A percentile compares a stretch with the other conserved stretches of the same genome.
Conservation (phyloP, 2,797 vertebrate genomes). For the Sebastes aleutianus region DNA sequence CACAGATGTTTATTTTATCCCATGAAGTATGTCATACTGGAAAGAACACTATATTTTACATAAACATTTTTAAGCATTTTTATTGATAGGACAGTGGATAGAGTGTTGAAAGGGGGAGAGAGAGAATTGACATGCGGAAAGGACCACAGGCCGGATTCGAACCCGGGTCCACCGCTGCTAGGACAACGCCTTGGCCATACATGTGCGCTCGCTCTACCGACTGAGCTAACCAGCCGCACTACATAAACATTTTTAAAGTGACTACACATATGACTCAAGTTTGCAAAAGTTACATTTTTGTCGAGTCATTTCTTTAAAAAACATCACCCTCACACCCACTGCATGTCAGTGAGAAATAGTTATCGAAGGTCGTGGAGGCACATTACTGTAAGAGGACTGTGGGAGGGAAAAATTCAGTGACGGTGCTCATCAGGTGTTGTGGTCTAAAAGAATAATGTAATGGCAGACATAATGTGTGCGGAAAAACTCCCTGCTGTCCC, state of each 20-base stretch:
- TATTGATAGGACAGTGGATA: too few relatives aligned
- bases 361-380: not conserved
- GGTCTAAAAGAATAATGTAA: not conserved
- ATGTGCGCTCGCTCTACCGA: too few relatives aligned
- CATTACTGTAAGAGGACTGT: not conserved
- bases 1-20: not conserved
- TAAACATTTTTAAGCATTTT: not conserved
- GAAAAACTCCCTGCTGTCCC: conserved; percentile 28
- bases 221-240: too few relatives aligned
- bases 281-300: not conserved
- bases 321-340: not conserved
- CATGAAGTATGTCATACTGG: not conserved
- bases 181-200: too few relatives aligned
- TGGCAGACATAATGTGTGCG: not conserved
- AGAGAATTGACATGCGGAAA: too few relatives aligned
- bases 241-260: not conserved
- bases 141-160: too few relatives aligned
- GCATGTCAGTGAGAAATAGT: not conserved
- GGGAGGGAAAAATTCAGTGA: not conserved
- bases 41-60: not conserved
- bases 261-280: not conserved
- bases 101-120: too few relatives aligned
- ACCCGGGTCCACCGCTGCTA: too few relatives aligned
- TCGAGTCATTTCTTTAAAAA: not conserved
- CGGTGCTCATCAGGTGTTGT: not conserved